Evolutionary conservation across 2,888 invertebrate species (phyloP).

Genomic region (Julus scandinavius): DNA sequence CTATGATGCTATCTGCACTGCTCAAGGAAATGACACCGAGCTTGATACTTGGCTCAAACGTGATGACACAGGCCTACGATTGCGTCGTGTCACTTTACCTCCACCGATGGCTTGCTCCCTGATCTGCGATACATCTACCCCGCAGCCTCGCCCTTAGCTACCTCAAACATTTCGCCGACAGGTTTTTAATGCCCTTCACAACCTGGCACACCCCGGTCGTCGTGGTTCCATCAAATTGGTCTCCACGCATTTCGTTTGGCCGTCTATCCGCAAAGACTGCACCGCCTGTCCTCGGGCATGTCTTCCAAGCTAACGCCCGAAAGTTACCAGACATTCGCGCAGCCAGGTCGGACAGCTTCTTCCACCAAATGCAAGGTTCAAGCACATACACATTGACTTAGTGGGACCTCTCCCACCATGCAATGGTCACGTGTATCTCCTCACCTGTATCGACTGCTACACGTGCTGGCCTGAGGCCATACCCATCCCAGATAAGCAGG

Average conservation of each 20-base stretch:
- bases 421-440: background rate
- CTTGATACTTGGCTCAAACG: constrained; percentile 49
- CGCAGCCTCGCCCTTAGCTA: too few relatives aligned
- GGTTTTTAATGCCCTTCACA: too few relatives aligned
- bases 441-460: too few relatives aligned
- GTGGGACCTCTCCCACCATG: background rate
- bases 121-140: too few relatives aligned
- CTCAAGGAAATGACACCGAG: constrained; percentile 40
- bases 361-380: background rate
- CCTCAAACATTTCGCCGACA: too few relatives aligned
- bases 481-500: too few relatives aligned
- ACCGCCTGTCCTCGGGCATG: too few relatives aligned
- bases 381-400: background rate
- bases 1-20: constrained; percentile 38
- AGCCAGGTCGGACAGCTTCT: background rate
- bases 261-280: too few relatives aligned
- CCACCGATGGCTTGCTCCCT: background rate
- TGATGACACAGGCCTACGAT: constrained; percentile 47
- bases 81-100: constrained; percentile 20
- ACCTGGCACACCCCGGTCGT: constrained; percentile 42
- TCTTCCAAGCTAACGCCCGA: too few relatives aligned
- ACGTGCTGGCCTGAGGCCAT: too few relatives aligned
- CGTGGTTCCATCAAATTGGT: too few relatives aligned
- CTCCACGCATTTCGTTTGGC: too few relatives aligned
- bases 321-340: background rate